Base-by-base conservation (phyloP, 2,888 invertebrate genomes). In the Alloplasta piceator region DNA sequence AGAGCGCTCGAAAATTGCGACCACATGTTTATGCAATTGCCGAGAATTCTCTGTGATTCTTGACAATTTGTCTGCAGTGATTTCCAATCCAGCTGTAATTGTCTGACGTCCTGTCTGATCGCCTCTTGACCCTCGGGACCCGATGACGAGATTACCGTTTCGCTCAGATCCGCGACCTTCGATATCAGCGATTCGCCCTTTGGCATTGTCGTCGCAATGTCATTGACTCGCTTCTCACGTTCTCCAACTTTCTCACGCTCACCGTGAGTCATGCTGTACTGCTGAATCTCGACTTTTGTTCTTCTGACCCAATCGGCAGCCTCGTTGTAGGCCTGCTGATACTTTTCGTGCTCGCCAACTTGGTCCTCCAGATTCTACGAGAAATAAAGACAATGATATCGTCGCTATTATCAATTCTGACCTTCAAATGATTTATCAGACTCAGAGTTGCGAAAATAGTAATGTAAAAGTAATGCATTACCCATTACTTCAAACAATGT, bases 261-360 rank as follows among this genome's bases (percentile, higher is more conserved):
- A 3, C 98, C 98, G 89, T 98, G 98, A 0, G 97, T 96, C 90
- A 98, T 97, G 3, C 96, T 95, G 85, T 96, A 96, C 86, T 97
- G 96, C 88, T 98, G 97, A 39, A 97, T 95, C 84, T 96, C 96
- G n/a, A 96, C 94, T 88, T 96, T 95, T 12, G 95, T 95, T 87
- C 95, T 95, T 39, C 97, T 94, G 36, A 98, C 94, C 97, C 97
- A 98, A 86, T 98, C 98, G 75, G 96, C 95, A 76, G 97, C 96
- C 86, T 95, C 96, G 87, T 96, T 96, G 86, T 96, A 96, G 0
- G 96, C 95, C 85, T 96, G 96, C 90, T 97, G 97, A 92, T 97
- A 98, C 87, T 96, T 95, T 86, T 98, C 97, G 89, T 98, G 98
- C 64, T 97, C 96, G 83, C 95, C 95, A 0, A 98, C 98, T 92